phyloP scores from a whole-genome alignment of 2,888 invertebrate species.

The Bombylius discolor region DNA sequence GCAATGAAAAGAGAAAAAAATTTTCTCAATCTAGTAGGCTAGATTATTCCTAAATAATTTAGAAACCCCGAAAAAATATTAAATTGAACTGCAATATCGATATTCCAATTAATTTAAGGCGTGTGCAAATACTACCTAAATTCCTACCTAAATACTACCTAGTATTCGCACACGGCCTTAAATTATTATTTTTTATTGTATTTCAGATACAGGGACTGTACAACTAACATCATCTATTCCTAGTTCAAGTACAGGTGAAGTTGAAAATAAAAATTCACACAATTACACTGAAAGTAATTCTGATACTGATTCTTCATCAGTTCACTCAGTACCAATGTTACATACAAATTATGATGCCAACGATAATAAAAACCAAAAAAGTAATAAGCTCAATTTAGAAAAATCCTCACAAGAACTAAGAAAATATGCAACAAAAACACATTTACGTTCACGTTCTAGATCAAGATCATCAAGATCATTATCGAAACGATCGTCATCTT shows the following conservation, averaged over 20 bases:
- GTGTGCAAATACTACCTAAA: too few relatives aligned
- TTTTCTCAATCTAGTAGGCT: too few relatives aligned
- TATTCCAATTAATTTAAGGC: too few relatives aligned
- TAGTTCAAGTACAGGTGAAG: neutral
- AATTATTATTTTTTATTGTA: neutral
- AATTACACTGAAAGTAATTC: conserved; percentile 14
- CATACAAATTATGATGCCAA: neutral
- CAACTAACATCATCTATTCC: neutral
- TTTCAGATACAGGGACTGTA: conserved; percentile 1
- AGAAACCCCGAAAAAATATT: too few relatives aligned
- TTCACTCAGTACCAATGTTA: conserved; percentile 33
- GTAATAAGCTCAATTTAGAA: neutral
- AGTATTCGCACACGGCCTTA: too few relatives aligned
- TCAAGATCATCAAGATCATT: conserved; percentile 12
- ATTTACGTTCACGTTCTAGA: neutral
- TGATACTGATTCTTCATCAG: conserved; percentile 27
- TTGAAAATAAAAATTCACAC: neutral
- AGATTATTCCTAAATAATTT: too few relatives aligned
- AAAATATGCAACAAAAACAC: neutral
- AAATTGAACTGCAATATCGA: too few relatives aligned
- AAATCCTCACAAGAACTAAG: neutral
- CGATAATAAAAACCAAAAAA: neutral
- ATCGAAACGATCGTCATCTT: conserved; percentile 16
- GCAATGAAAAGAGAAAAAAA: too few relatives aligned
- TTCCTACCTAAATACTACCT: too few relatives aligned